Conservation (phyloP, 2,888 invertebrate genomes). For the Ophonus ardosiacus region DNA sequence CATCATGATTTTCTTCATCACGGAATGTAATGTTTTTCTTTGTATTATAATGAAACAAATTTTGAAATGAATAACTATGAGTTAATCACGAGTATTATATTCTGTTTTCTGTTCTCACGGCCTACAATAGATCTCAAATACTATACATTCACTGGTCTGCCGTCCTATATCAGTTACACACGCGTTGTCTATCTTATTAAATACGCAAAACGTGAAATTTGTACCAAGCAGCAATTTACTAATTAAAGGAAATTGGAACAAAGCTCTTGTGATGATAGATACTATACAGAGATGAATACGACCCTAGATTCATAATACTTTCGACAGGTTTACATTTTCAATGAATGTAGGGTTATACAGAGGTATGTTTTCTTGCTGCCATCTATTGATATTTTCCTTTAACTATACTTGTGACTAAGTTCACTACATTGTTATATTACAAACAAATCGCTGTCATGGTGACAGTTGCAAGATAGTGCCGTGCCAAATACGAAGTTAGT, state of each 20-base stretch:
- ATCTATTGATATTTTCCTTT: too few species aligned
- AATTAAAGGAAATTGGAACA: constrained; percentile 38
- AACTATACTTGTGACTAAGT: too few species aligned
- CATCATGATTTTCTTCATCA: not conserved
- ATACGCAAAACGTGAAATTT: constrained; percentile 22
- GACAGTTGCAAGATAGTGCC: too few species aligned
- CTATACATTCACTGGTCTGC: constrained; percentile 1
- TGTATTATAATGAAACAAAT: constrained; percentile 9
- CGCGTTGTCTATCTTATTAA: constrained; percentile 12
- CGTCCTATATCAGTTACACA: constrained; percentile 26
- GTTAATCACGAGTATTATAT: constrained; percentile 1
- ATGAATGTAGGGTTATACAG: too few species aligned
- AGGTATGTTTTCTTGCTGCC: too few species aligned
- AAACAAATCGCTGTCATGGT: too few species aligned
- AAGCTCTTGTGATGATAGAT: not conserved
- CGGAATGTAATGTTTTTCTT: not conserved
- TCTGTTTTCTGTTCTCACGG: not conserved
- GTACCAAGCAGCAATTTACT: constrained; percentile 3
- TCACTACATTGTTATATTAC: too few species aligned
- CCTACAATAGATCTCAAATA: constrained; percentile 20
- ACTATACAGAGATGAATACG: not conserved
- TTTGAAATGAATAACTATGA: constrained; percentile 20
- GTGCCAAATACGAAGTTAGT: too few species aligned
- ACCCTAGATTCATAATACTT: too few species aligned
- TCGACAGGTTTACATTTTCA: too few species aligned